Evolutionary conservation across 37 sponge, comb jelly and placozoan genomes (phyloP), one percentile per base, ranked within the genome.

Genomic region (Agelas oroides): DNA sequence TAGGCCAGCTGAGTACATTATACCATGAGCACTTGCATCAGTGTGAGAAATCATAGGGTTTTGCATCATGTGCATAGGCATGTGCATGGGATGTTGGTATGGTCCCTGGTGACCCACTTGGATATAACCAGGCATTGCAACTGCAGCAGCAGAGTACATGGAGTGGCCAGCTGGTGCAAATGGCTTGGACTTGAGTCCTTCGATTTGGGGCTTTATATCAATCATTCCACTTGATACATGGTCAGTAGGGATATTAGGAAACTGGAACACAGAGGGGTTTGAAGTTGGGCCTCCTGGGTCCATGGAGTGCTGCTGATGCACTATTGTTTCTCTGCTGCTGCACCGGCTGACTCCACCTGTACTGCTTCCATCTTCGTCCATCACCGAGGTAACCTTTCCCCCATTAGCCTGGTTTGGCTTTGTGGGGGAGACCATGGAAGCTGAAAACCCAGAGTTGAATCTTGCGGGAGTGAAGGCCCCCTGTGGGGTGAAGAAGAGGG

Each of bases 181-280:
- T 1, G 86, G 78, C 66, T 84, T 76, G 36, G 85, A 77, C 31
- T 83, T 73, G 33, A 71, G n/a, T n/a, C n/a, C n/a, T n/a, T 58
- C 55, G 5, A 58, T 53, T 0, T 32, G 60, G 5, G 30, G 46
- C 30, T 73, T 73, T 14, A 73, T 63, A 35, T 84, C 74, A 8
- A 33, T 20, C 46, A 46, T 46, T 3, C 46, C 46, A 46, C 46
- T 46, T 3, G 46, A 46, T 46, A 3, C 46, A 8, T 3, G 46
- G 46, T 46, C 46, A 46, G 6, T 8, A 19, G 68, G 68, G 8
- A 67, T 5, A 12, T 67, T 30, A 67, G 68, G 63, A 34, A 67
- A 67, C 19, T 33, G 33, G 27, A 67, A 67, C 8, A 34, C 27
- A 31, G 66, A 24, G 15, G 65, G 53, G 53, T 65, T 78, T 65